Evolutionary conservation across 2,797 vertebrate genomes (phyloP).

Genomic region (Tapirus indicus): DNA sequence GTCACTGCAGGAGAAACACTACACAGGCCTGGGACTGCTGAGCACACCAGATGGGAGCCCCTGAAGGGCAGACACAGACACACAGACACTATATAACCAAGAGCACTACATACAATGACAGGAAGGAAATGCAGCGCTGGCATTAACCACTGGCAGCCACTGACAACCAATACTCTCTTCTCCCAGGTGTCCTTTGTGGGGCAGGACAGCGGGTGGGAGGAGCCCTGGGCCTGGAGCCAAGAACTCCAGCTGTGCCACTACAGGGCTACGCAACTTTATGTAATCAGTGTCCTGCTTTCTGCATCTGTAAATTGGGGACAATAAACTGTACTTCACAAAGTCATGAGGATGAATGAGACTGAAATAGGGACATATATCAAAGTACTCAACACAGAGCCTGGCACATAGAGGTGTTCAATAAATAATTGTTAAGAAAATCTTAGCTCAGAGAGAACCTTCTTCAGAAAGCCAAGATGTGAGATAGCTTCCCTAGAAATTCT

Average conservation of each 20-base stretch:
- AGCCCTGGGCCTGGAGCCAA: background rate
- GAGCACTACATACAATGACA: background rate
- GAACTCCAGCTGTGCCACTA: background rate
- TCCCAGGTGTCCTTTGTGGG: background rate
- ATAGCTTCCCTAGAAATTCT: background rate
- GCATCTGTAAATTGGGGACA: background rate
- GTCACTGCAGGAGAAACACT: background rate
- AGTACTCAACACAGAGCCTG: conserved; percentile 48
- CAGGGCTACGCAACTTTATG: accelerated
- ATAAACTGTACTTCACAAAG: conserved; percentile 15
- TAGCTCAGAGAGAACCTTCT: background rate
- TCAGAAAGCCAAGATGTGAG: background rate
- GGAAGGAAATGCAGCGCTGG: background rate
- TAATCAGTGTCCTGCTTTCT: background rate
- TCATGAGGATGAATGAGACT: background rate
- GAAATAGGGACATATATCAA: background rate
- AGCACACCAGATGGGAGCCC: background rate
- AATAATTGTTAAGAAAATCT: conserved; percentile 61
- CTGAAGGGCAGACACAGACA: background rate
- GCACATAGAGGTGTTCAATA: conserved; percentile 46
- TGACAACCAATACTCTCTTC: background rate
- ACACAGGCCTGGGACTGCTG: background rate
- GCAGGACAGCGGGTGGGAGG: background rate
- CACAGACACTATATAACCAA: background rate
- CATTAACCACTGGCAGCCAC: background rate